Evolutionary conservation across 2,888 invertebrate species (phyloP), one percentile per base, ranked within the genome.

Genomic region (Caenorhabditis sp.): DNA sequence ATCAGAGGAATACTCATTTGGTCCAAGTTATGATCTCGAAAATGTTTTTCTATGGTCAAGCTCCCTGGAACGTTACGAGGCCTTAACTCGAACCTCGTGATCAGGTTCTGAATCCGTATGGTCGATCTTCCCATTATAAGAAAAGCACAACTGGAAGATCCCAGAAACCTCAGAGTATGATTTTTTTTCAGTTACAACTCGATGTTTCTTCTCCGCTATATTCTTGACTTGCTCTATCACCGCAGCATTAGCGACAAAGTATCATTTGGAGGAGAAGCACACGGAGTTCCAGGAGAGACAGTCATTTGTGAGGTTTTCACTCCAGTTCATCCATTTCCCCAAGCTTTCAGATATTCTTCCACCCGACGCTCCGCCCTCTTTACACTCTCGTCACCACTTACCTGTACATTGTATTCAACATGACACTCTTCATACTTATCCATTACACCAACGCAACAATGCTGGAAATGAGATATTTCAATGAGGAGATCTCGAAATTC

Each of bases 401-500:
- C 59, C 74, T 85, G 14, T 87, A 85, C 51, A 59, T 87, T n/a
- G 81, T 85, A 16, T 87, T 81, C 82, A 84, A 85, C 73, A 83
- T 85, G 70, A 80, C 82, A 14, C 73, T 87, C 19, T 87, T 85
- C 61, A 66, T 85, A 14, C 70, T 85, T 19, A 87, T 85, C 24
- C 72, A 81, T 24, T 84, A 87, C 49, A 85, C 84, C 6, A 87
- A 87, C 49, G 79, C 87, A 22, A 85, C 85, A 1, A 85, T 80
- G 58, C 51, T 85, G 8, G 87, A 87, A 77, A 80, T 87, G 54
- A 76, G 84, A 14, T 85, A 76, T 66, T 87, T 87, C 77, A 87
- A 87, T 58, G 74, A 75, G 10, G 76, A 84, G 66, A 74, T 85
- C 51, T 72, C 75, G 28, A 64, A 84, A n/a, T 85, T 80, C 47